Evolutionary conservation across 2,113 vertebrate species (phyloP).

Genomic region (Cebidichthys violaceus): DNA sequence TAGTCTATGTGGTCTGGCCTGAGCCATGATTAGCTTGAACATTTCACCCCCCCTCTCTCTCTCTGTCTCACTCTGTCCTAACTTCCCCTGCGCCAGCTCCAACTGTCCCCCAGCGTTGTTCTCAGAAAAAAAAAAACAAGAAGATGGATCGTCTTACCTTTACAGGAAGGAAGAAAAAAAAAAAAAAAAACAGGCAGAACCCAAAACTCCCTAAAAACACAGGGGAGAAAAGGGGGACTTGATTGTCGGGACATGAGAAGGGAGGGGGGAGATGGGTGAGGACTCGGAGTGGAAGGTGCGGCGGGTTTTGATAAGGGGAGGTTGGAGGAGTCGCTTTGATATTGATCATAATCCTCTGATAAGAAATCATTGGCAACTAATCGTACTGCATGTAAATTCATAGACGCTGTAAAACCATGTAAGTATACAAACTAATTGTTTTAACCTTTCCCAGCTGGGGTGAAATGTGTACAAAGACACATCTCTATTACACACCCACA

Average conservation of each 20-base stretch:
- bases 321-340: constrained; percentile 2
- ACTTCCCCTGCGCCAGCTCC: constrained; percentile 40
- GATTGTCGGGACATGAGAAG: constrained; percentile 11
- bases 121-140: constrained; percentile 48
- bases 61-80: constrained; percentile 29
- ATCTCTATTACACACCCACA: neutral
- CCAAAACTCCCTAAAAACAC: constrained; percentile 78
- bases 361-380: neutral
- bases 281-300: neutral
- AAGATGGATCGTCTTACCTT: constrained; percentile 81
- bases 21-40: constrained; percentile 21
- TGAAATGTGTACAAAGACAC: neutral
- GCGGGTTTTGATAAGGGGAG: neutral
- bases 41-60: constrained; percentile 8
- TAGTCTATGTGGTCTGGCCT: constrained; percentile 7
- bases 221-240: constrained; percentile 56
- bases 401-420: neutral
- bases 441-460: neutral
- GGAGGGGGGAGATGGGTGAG: constrained; percentile 9
- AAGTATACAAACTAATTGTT: neutral
- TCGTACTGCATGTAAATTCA: neutral
- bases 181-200: constrained; percentile 66
- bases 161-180: constrained; percentile 74
- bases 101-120: constrained; percentile 73
- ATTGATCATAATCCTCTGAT: constrained; percentile 8